Conservation (phyloP, 2,113 vertebrate genomes). For the Phalacrocorax brasilianus region DNA sequence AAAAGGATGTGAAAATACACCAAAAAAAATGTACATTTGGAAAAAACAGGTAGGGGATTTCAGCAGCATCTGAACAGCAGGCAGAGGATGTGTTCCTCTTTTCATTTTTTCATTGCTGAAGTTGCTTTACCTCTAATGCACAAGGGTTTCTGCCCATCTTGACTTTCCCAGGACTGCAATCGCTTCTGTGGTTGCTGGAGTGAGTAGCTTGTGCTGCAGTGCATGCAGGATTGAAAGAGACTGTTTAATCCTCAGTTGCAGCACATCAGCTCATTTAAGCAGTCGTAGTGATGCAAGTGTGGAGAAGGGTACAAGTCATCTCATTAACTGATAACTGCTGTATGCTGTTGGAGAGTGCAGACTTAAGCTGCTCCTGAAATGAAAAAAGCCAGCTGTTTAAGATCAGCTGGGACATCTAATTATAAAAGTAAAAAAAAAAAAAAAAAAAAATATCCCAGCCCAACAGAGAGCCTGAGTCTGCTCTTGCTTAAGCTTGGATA, state of each 20-base stretch:
- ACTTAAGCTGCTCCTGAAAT: slow-evolving; percentile 31
- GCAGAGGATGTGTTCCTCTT: neutral
- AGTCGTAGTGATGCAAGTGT: neutral
- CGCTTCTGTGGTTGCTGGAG: neutral
- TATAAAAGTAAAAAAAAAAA: neutral
- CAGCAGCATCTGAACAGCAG: neutral
- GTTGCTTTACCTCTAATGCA: slow-evolving; percentile 16
- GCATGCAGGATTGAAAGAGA: slow-evolving; percentile 43
- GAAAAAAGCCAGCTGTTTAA: slow-evolving; percentile 28
- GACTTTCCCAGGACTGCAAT: slow-evolving; percentile 23
- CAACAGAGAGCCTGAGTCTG: neutral
- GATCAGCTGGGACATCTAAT: slow-evolving; percentile 47
- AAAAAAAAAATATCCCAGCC: neutral
- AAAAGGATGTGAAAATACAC: neutral
- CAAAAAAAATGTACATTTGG: neutral
- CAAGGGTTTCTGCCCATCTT: slow-evolving; percentile 17
- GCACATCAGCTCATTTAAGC: slow-evolving; percentile 43
- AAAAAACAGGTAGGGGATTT: neutral
- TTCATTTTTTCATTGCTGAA: neutral
- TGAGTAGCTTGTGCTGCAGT: slow-evolving; percentile 45
- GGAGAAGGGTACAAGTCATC: slow-evolving; percentile 51
- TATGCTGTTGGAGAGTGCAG: neutral
- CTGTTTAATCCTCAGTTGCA: slow-evolving; percentile 40
- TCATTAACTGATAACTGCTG: slow-evolving; percentile 65
- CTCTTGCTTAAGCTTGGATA: neutral